These are phyloP conservation scores for Lepus timidus DNA, from an alignment of 2,113 vertebrate species.

Conservation along the genomic window DNA sequence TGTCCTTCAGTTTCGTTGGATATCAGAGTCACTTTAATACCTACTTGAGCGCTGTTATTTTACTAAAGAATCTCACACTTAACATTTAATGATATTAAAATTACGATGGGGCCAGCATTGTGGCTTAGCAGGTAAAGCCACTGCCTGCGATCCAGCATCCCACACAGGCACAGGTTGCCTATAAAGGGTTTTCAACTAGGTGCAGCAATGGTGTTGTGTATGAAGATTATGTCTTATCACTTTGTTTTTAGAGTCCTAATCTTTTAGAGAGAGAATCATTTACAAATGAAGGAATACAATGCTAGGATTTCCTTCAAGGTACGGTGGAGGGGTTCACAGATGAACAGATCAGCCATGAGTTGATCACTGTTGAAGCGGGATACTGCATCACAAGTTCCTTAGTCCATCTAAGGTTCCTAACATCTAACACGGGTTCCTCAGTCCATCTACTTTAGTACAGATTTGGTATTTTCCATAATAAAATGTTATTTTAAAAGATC, in stretches of 20 bases:
- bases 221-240: not conserved
- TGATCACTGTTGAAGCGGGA: too few relatives aligned
- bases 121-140: too few relatives aligned
- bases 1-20: not conserved
- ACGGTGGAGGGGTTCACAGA: not conserved
- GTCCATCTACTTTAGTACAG: not conserved
- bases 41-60: not conserved
- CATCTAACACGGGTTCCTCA: not conserved
- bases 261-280: not conserved
- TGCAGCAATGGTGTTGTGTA: not conserved
- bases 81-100: not conserved
- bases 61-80: not conserved
- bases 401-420: too few relatives aligned
- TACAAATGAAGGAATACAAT: not conserved
- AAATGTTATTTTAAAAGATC: not conserved
- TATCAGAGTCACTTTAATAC: not conserved
- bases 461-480: not conserved
- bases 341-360: not conserved
- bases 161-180: not conserved
- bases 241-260: slow-evolving; percentile 1
- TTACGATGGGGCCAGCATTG: too few relatives aligned
- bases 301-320: not conserved
- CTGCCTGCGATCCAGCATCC: too few relatives aligned
- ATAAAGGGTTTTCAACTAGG: not conserved
- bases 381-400: too few relatives aligned